Base-by-base conservation (phyloP, 2,797 vertebrate species). In the Hybognathus amarus region DNA sequence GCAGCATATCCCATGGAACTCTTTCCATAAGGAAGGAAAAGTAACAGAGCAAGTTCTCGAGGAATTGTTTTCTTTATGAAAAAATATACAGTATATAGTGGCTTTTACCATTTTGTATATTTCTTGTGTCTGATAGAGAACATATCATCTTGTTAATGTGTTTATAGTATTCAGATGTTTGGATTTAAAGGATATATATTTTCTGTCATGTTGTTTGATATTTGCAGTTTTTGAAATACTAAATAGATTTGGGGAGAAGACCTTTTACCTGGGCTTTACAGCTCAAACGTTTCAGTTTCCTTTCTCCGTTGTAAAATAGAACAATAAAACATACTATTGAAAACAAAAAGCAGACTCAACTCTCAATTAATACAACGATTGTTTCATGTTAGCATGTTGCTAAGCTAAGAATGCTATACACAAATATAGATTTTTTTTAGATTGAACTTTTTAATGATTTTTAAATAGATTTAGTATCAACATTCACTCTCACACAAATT, bases 121-220 rank as follows among this genome's bases (percentile, higher is more conserved):
- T 90, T 90, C 87, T 83, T 54, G 68, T 85, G 45, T 67, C 84
- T 27, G 50, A 90, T 64, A 83, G 20, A 75, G 80, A 47, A 89
- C 83, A 77, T 85, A 89, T 86, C 90, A 80, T 85, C 77, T 92
- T 90, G 84, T 88, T 91, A 36, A 73, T 89, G 88, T 93, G 91
- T 93, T 92, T 90, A 92, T 90, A 85, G 83, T 77, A 70, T 87
- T 87, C 88, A 80, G 61, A 70, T 64, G 15, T 61, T 79, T 64
- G 69, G 40, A 77, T 54, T 36, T 79, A 68, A 83, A 85, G 82
- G 59, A 83, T 81, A 47, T 83, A 67, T 83, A 67, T 67, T 80
- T 85, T 78, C 63, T 56, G 79, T 79, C 75, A 63, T 56, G 8
- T 71, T 64, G 38, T 83, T 83, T 83, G 64, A 77, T 83, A 69